Evolutionary conservation across 2,113 vertebrate genomes (phyloP).

Genomic region (Nipponia nippon): DNA sequence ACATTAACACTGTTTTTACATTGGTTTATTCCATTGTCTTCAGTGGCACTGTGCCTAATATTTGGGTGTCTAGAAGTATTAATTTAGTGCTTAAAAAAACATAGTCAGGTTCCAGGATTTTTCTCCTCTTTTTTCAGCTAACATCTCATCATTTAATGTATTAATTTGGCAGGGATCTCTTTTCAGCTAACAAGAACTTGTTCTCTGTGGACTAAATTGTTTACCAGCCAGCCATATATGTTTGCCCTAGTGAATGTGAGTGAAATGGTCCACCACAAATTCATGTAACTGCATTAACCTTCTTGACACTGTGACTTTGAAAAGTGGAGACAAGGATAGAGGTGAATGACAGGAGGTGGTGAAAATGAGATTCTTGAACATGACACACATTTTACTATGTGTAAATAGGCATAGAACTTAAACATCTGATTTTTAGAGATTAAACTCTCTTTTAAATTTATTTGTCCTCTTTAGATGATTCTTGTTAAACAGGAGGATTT

Average conservation of each 20-base stretch:
- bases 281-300: constrained; percentile 34
- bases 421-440: background rate
- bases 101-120: background rate
- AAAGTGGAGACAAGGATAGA: background rate
- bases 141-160: background rate
- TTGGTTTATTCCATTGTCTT: background rate
- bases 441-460: background rate
- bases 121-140: background rate
- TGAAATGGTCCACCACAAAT: constrained; percentile 39
- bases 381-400: background rate
- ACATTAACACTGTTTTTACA: background rate
- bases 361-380: background rate
- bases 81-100: background rate
- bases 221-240: background rate
- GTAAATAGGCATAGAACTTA: background rate
- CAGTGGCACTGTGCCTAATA: background rate
- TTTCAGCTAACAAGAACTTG: background rate
- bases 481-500: background rate
- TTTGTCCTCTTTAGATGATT: background rate
- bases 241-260: background rate
- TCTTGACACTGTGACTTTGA: background rate
- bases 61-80: background rate
- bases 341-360: background rate
- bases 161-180: background rate
- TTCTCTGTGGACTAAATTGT: constrained; percentile 11